These are phyloP conservation scores for Esox lucius DNA, from an alignment of 2,797 vertebrate genomes.

Conservation along the genomic window DNA sequence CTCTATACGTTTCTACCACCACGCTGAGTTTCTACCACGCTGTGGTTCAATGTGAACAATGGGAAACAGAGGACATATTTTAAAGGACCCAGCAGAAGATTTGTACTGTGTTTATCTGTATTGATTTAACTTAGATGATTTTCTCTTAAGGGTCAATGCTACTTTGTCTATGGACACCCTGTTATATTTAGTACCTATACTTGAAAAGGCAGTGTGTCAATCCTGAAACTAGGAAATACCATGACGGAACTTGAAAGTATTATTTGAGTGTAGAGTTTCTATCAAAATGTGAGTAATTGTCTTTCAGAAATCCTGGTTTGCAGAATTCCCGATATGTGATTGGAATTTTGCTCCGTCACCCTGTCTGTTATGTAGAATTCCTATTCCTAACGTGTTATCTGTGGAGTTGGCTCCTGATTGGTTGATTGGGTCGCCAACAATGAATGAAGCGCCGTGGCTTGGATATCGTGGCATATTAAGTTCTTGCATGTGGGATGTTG, in stretches of 20 bases:
- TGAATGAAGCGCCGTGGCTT: no score
- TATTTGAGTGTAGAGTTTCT: no score
- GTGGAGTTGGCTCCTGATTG: conserved; percentile 10
- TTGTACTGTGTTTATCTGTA: neutral
- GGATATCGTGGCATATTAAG: neutral
- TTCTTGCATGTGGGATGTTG: neutral
- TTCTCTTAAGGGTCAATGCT: neutral
- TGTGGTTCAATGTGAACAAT: neutral
- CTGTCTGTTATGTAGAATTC: neutral
- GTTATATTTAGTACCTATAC: no score
- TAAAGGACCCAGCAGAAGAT: neutral
- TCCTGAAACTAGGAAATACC: no score
- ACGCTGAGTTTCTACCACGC: neutral
- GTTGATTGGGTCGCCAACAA: neutral
- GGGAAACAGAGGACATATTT: neutral
- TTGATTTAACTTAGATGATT: neutral
- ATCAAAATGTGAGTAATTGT: no score
- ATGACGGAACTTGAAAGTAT: no score
- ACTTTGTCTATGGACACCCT: neutral
- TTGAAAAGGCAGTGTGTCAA: no score
- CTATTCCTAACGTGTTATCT: conserved; percentile 1
- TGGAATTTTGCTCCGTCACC: neutral
- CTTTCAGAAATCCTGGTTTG: neutral
- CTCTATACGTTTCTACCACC: neutral
- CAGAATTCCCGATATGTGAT: neutral